These are phyloP conservation scores for Leptogaster cylindrica DNA, from an alignment of 2,888 invertebrate genomes.

Conservation along the genomic window DNA sequence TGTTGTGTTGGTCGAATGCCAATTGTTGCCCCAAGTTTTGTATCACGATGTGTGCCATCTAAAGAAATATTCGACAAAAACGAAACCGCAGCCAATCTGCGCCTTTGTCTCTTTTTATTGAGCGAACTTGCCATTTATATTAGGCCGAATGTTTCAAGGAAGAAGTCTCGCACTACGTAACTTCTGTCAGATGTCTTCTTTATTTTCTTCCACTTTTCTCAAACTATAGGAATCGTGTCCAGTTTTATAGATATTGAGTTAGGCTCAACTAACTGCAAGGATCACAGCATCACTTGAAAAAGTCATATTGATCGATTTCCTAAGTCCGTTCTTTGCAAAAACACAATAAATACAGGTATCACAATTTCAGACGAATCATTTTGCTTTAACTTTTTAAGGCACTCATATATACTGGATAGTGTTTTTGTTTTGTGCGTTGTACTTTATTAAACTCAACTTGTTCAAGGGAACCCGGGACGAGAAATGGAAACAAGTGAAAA, in stretches of 20 bases:
- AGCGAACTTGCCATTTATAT: constrained; percentile 63
- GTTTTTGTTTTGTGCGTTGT: no score
- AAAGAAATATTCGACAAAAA: constrained; percentile 95
- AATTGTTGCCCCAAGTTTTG: constrained; percentile 65
- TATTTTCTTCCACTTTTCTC: constrained; percentile 13
- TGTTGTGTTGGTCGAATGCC: constrained; percentile 56
- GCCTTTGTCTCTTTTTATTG: constrained; percentile 72
- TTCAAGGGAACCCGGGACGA: not conserved
- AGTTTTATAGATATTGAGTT: no score
- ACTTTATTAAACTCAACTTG: no score
- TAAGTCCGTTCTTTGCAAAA: constrained; percentile 11
- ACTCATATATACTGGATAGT: not conserved
- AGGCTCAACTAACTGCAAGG: not conserved
- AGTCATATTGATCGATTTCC: constrained; percentile 31
- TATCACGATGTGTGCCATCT: constrained; percentile 85
- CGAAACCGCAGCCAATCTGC: constrained; percentile 89
- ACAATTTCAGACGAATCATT: constrained; percentile 44
- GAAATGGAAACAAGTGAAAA: constrained; percentile 8
- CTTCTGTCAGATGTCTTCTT: not conserved
- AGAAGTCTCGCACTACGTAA: no score
- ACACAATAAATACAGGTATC: constrained; percentile 26
- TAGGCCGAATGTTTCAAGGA: constrained; percentile 54
- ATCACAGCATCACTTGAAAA: not conserved
- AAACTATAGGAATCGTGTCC: no score
- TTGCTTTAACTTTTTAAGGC: constrained; percentile 22